Conservation (phyloP, 2,797 vertebrate genomes). For the Urosaurus nigricauda region DNA sequence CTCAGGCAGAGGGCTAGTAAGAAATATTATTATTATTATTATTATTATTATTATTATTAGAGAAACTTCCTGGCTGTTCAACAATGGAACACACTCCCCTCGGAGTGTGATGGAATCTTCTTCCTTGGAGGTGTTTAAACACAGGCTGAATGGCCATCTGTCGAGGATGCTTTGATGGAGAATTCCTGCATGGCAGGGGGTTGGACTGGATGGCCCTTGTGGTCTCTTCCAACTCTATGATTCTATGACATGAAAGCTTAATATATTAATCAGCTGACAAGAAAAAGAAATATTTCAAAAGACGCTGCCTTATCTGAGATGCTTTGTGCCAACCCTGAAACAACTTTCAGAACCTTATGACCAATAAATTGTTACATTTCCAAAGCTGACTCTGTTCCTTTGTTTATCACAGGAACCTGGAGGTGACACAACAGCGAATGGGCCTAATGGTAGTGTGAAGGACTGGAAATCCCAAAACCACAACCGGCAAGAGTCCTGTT, state of each 20-base stretch:
- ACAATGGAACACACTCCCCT: no score
- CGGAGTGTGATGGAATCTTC: no score
- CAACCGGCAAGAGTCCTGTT: constrained; percentile 40
- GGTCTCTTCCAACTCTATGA: no score
- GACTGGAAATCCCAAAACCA: neutral
- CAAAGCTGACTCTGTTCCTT: neutral
- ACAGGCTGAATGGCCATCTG: no score
- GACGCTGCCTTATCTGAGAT: neutral
- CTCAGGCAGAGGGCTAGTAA: no score
- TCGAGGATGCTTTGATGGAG: no score
- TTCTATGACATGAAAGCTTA: neutral
- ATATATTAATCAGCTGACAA: neutral
- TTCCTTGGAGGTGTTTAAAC: no score
- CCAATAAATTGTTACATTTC: neutral
- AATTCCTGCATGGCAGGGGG: no score
- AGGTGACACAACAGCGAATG: accelerated
- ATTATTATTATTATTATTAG: no score
- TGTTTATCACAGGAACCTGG: constrained; percentile 26
- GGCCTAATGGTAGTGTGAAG: accelerated
- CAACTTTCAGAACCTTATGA: neutral
- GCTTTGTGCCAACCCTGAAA: neutral
- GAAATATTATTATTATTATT: no score
- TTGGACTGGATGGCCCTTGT: no score
- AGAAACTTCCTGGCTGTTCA: no score
- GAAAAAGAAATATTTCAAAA: neutral